Conservation (phyloP, 1,140 invertebrate species). For the Macrosteles quadrilineatus region DNA sequence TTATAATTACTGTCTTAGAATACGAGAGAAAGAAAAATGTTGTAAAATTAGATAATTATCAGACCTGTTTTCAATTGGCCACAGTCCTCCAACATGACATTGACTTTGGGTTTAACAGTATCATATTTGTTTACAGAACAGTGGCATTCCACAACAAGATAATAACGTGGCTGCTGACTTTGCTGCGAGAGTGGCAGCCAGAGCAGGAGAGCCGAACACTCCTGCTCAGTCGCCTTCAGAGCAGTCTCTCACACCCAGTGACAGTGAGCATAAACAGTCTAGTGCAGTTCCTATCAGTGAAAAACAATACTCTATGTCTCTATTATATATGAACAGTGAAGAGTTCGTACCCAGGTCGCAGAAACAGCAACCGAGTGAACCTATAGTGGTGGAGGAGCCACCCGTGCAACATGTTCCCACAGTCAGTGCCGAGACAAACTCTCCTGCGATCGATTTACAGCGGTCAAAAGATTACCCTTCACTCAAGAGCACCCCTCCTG, state of each 20-base stretch:
- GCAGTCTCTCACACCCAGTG: background rate
- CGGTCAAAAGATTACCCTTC: background rate
- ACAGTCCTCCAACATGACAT: no score
- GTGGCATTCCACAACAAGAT: background rate
- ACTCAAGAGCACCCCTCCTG: background rate
- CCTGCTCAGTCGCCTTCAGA: background rate
- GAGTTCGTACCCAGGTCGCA: background rate
- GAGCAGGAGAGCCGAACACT: background rate
- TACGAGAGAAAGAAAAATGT: no score
- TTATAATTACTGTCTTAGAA: no score
- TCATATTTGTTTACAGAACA: background rate
- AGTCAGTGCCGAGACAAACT: slow-evolving; percentile 9
- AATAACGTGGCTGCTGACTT: slow-evolving; percentile 5
- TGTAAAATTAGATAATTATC: no score
- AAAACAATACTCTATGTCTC: background rate
- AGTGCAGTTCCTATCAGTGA: slow-evolving; percentile 6
- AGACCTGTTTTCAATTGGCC: no score
- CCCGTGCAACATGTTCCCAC: background rate
- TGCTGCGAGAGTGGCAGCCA: slow-evolving; percentile 1
- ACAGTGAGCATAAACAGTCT: slow-evolving; percentile 14
- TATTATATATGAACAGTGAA: background rate
- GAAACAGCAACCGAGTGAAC: background rate
- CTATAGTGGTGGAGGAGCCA: background rate
- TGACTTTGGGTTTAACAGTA: no score
- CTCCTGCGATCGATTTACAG: background rate